phyloP scores from a whole-genome alignment of 2,797 vertebrate species.

The Mareca penelope region DNA sequence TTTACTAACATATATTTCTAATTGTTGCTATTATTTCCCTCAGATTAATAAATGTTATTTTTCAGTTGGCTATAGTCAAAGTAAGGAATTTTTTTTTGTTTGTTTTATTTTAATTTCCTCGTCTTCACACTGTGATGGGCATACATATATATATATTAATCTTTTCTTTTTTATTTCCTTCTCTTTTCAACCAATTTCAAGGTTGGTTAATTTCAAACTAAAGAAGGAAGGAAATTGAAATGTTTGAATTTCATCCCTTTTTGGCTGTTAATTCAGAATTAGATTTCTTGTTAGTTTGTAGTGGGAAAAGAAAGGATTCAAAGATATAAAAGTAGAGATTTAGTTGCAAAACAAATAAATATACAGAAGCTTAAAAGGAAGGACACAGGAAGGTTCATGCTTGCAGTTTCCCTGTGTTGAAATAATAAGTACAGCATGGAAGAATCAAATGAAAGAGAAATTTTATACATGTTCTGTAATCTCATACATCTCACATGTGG shows the following conservation, averaged over 20 bases:
- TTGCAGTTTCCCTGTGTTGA: neutral
- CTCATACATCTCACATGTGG: neutral
- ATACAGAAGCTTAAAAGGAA: neutral
- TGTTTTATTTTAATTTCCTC: neutral
- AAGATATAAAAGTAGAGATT: neutral
- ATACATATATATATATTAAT: neutral
- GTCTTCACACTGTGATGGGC: fast-evolving
- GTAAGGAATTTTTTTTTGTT: fast-evolving
- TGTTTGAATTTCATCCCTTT: neutral
- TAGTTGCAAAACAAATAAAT: neutral
- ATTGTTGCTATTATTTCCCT: neutral
- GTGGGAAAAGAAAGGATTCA: neutral
- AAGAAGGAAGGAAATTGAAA: neutral
- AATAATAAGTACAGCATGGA: neutral
- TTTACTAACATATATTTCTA: neutral
- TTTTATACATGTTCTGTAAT: neutral
- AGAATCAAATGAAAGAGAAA: neutral
- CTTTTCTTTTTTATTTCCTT: too few species aligned
- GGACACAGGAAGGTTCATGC: neutral
- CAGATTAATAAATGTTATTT: neutral
- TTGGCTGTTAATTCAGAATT: neutral
- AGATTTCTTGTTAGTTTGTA: neutral
- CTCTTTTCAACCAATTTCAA: neutral
- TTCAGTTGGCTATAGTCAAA: neutral
- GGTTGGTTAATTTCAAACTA: neutral